These are phyloP conservation scores for Lithobates pipiens DNA, from an alignment of 2,797 vertebrate genomes.

Conservation along the genomic window DNA sequence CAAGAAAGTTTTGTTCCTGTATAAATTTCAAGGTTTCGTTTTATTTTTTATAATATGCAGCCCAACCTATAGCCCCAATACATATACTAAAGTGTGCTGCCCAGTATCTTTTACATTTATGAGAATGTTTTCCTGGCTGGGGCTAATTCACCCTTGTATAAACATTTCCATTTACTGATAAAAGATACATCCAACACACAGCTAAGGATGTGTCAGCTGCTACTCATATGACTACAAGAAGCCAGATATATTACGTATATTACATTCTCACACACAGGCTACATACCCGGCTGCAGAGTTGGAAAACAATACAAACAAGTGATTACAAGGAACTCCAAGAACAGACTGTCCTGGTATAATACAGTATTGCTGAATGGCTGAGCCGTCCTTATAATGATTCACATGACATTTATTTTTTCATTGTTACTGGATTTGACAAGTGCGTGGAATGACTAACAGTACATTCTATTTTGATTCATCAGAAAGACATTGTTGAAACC, in stretches of 20 bases:
- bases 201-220: background rate
- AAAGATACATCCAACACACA: slow-evolving; percentile 28
- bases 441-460: no score
- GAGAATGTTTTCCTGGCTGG: background rate
- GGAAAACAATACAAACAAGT: slow-evolving; percentile 16
- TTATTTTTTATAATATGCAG: no score
- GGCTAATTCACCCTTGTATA: slow-evolving; percentile 13
- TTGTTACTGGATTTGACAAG: no score
- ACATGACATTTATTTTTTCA: no score
- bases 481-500: no score
- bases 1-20: no score
- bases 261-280: slow-evolving; percentile 14
- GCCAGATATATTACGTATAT: slow-evolving; percentile 33
- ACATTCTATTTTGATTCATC: no score
- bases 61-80: no score
- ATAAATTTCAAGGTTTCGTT: no score
- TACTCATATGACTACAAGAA: slow-evolving; percentile 22
- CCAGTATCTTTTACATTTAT: background rate
- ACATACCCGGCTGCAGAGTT: slow-evolving; percentile 32
- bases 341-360: slow-evolving; percentile 1
- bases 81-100: background rate
- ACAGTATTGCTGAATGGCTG: background rate
- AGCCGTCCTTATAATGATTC: background rate
- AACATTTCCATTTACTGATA: background rate
- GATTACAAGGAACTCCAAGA: slow-evolving; percentile 6